A percentile compares a stretch with the other conserved stretches of the same genome.
These are phyloP conservation scores for Sicus ferrugineus DNA, from an alignment of 2,888 invertebrate species.

Conservation along the genomic window DNA sequence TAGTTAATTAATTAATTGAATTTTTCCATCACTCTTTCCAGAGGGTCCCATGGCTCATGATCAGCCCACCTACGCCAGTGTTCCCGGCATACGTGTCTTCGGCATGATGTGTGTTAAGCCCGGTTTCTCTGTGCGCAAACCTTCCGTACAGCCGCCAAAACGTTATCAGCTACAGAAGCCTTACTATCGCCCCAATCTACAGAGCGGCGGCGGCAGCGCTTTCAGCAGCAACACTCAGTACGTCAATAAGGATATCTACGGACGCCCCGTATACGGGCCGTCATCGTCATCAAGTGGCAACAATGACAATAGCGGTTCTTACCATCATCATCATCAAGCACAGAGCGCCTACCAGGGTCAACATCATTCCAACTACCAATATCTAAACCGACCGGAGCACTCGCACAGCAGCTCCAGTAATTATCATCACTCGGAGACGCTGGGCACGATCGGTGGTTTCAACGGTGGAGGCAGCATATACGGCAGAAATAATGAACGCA, in stretches of 20 bases:
- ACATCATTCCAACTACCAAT: conserved; percentile 59
- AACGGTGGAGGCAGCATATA: conserved; percentile 55
- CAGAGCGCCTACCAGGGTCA: conserved; percentile 53
- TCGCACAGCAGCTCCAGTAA: conserved; percentile 39
- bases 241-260: conserved; percentile 42
- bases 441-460: conserved; percentile 54
- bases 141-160: conserved; percentile 61
- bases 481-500: conserved; percentile 61
- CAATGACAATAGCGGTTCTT: conserved; percentile 40
- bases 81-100: conserved; percentile 90
- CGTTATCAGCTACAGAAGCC: conserved; percentile 63
- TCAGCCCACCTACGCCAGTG: conserved; percentile 92
- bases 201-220: conserved; percentile 46
- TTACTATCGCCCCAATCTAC: conserved; percentile 56
- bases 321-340: conserved; percentile 50
- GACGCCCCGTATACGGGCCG: conserved; percentile 48
- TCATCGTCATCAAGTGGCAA: conserved; percentile 47
- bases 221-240: conserved; percentile 41
- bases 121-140: conserved; percentile 62
- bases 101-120: conserved; percentile 90
- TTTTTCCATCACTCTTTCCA: conserved; percentile 61
- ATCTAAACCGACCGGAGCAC: conserved; percentile 61
- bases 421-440: conserved; percentile 54
- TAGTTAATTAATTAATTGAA: no score
- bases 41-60: conserved; percentile 95